Evolutionary conservation across 1,140 invertebrate species (phyloP), one percentile per base, ranked within the genome.

Genomic region (Pseudomyrmex cubaensis): DNA sequence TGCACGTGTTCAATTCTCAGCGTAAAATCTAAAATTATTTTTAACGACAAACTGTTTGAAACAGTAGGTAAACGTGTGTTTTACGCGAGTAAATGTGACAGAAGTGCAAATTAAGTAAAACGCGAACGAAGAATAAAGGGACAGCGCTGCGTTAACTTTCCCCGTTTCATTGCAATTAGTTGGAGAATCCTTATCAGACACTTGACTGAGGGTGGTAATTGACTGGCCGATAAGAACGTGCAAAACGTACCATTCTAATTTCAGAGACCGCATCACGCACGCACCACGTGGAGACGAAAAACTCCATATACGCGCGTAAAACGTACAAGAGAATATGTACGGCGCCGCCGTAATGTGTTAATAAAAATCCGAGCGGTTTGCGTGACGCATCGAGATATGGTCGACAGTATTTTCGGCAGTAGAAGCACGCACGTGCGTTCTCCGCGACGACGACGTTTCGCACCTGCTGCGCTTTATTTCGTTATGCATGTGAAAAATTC

Each of bases 321-420:
- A 35, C 35, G 5, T 35, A 44, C n/a, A 61, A 62, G 70, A 67
- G 57, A 56, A 57, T 64, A 50, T 35, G 35, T 35, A 7, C 75
- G 62, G 54, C 52, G 22, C 46, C 52, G 50, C 54, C 20, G 15
- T 48, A 50, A 82, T 62, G 74, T 56, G 74, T 87, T 88, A 88
- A 87, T 87, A 87, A 88, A 86, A 88, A 85, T 85, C 83, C 75
- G 46, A 46, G 44, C 15, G 54, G 73, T 22, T 87, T 73, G 86
- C 86, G 86, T 87, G 86, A 87, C 86, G 56, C 57, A 52, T 10
- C 46, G 73, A 69, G 86, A 87, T 87, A 87, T 62, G 67, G 73
- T 86, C 69, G 59, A 46, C 69, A 57, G 66, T 87, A 87, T 87
- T 87, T 87, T 87, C 25, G 69, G 50, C 22, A 7, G 66, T 35